Evolutionary conservation across 2,888 invertebrate genomes (phyloP).

Genomic region (Rhabditoides inermis): DNA sequence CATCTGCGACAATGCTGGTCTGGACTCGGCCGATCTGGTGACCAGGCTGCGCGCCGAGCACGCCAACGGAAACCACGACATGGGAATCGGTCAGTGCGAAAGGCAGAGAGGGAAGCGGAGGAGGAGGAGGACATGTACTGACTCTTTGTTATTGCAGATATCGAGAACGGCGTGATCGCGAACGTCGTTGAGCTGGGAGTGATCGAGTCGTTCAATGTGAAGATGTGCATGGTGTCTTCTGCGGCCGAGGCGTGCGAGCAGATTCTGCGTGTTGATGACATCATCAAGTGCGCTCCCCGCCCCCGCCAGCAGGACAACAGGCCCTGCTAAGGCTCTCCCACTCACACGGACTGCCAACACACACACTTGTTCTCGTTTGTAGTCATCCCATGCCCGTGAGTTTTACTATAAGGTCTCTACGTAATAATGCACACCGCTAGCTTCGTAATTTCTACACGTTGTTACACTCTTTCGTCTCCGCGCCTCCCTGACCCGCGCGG

Average conservation of each 20-base stretch:
- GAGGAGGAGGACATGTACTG: not conserved
- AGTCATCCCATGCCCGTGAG: not conserved
- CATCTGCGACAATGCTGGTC: constrained; percentile 96
- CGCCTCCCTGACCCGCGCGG: too few relatives aligned
- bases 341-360: too few relatives aligned
- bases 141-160: constrained; percentile 62
- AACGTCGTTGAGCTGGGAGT: constrained; percentile 86
- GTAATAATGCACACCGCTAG: too few relatives aligned
- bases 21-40: constrained; percentile 87
- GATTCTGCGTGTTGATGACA: constrained; percentile 95
- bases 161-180: constrained; percentile 75
- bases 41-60: constrained; percentile 85
- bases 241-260: constrained; percentile 66
- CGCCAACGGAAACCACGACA: constrained; percentile 68
- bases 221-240: constrained; percentile 84
- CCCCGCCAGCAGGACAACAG: constrained; percentile 41
- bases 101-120: not conserved
- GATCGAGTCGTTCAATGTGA: constrained; percentile 92
- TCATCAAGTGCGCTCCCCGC: constrained; percentile 64
- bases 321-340: constrained; percentile 50
- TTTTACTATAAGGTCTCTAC: not conserved
- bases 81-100: constrained; percentile 67
- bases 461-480: too few relatives aligned
- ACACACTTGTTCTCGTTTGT: not conserved
- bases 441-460: too few relatives aligned